A percentile compares a stretch with the other conserved stretches of the same genome.
Conservation (phyloP, 1,140 invertebrate species). For the Drosophila eugracilis region DNA sequence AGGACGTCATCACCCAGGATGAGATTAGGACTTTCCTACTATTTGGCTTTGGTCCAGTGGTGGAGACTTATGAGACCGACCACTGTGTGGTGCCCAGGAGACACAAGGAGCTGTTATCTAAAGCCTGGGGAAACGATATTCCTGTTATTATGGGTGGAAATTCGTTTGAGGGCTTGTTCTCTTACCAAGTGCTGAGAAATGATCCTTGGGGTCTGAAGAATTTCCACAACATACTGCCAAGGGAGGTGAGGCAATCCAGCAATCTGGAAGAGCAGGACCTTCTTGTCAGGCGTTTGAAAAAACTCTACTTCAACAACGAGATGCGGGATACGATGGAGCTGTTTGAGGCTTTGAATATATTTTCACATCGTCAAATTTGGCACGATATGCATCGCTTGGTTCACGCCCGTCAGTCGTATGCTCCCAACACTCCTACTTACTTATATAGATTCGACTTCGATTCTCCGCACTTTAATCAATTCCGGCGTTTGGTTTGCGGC, state of each 20-base stretch:
- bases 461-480: conserved; percentile 70
- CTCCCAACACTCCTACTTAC: conserved; percentile 70
- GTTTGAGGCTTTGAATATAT: conserved; percentile 60
- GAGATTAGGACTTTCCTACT: conserved; percentile 52
- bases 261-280: conserved; percentile 40
- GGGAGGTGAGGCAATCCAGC: conserved; percentile 49
- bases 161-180: conserved; percentile 73
- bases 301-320: conserved; percentile 62
- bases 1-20: conserved; percentile 51
- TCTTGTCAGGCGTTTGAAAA: conserved; percentile 52
- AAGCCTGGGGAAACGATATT: conserved; percentile 83
- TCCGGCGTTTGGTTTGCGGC: conserved; percentile 74
- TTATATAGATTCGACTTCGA: conserved; percentile 85
- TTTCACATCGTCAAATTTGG: conserved; percentile 82
- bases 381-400: conserved; percentile 79
- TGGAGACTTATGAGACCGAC: conserved; percentile 69
- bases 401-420: conserved; percentile 65
- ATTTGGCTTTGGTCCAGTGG: conserved; percentile 64
- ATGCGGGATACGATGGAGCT: conserved; percentile 51
- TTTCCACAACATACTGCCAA: conserved; percentile 61
- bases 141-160: conserved; percentile 85
- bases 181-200: conserved; percentile 42
- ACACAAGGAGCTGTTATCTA: conserved; percentile 49
- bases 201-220: conserved; percentile 52
- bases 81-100: conserved; percentile 67